Base-by-base conservation (phyloP, 2,113 vertebrate genomes). In the Podocnemis expansa region DNA sequence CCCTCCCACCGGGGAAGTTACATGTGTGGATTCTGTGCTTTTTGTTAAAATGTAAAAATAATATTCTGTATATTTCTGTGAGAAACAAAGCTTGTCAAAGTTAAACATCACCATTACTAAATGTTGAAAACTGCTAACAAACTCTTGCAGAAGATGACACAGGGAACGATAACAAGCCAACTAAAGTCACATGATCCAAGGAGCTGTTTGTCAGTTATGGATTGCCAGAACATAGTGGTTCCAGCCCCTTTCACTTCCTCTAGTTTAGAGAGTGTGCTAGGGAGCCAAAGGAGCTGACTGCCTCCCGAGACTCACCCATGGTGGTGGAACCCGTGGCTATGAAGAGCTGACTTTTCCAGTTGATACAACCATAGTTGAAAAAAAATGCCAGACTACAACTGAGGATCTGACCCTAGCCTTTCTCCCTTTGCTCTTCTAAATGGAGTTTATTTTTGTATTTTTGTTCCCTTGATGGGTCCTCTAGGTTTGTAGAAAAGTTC, bases 71-170 rank as follows among this genome's bases (percentile, higher is more conserved):
- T 25, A 13, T 10, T 54, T 31, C 51, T 79, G 78, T 63, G 55
- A 85, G 78, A 21, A 89, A 58, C 58, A 0, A 0, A 0, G 0
- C 19, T 19, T 81, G 29, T 41, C 51, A 85, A 55, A 31, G n/a
- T 25, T 38, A 24, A 21, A 49, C 9, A 31, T 9, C 58, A 38
- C 3, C 2, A 25, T 51, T n/a, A 13, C 13, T 56, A 2, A 0
- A 1, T 45, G 10, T 41, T 80, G 3, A 10, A 41, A 80, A 10
- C 10, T 41, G 7, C 34, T 8, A 94, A 45, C 25, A 60, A 55
- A 29, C 10, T 27, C 54, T 6, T 49, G 49, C 79, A 70, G 60
- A 87, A 90, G 7, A 9, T 13, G 9, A 60, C 10, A 51, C 0
- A 1, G 4, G 10, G 51, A 34, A 81, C 19, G 16, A 43, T 12